Evolutionary conservation across 2,888 invertebrate genomes (phyloP), one percentile per base, ranked within the genome.

Genomic region (Xanthia icteritia): DNA sequence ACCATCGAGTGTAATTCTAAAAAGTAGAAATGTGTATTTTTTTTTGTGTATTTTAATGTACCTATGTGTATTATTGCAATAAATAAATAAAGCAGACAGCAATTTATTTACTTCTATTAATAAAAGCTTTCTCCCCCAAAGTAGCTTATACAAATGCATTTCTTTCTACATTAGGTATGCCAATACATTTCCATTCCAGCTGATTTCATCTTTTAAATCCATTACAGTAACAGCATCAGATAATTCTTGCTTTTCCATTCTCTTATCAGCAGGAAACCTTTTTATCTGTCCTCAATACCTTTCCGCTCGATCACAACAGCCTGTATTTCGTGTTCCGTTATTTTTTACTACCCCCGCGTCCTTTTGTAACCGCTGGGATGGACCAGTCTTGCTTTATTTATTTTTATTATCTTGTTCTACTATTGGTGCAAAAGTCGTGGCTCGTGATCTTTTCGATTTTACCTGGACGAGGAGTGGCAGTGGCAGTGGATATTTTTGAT

Each of bases 321-420:
- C 54, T 63, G 73, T 73, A 81, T 80, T 74, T 70, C 56, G 63
- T 72, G 66, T 64, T 72, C 66, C 77, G 74, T 83, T 82, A 82
- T 87, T 83, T 88, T 87, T 89, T 78, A 76, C 77, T 42, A 66
- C 61, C 63, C 39, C n/a, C 48, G 63, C 23, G 81, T 79, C 67
- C 81, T 70, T 76, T 81, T 73, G 66, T 84, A 84, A 82, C 88
- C 88, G 69, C 72, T 69, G 88, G 83, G 83, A 82, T 76, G 74
- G 67, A 68, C 87, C 79, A 84, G 84, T 84, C 86, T 80, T 73
- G 76, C 51, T 72, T 88, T 87, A 89, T 90, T 91, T 90, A 89
- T 88, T 86, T 90, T 89, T 89, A 88, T 88, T 85, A 83, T 69
- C 9, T 76, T 51, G 23, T 9, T 54, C 6, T 82, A 82, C 73